phyloP scores from a whole-genome alignment of 2,888 invertebrate genomes.

The Sussaba pulchella region DNA sequence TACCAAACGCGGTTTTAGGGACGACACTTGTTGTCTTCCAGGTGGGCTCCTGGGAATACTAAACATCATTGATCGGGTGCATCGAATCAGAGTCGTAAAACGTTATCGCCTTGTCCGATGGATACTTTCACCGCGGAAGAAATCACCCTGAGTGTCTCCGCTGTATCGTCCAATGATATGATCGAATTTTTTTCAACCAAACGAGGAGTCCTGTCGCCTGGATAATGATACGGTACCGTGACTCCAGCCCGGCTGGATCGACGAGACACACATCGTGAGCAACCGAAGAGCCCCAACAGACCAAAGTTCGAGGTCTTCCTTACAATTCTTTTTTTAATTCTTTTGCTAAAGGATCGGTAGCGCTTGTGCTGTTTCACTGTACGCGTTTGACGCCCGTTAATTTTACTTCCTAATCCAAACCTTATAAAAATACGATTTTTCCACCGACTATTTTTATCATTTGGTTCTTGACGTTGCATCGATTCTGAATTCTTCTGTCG shows the following conservation, averaged over 20 bases:
- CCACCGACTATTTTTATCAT: slow-evolving; percentile 2
- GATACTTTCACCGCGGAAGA: slow-evolving; percentile 56
- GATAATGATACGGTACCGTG: slow-evolving; percentile 58
- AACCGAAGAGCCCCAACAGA: neutral
- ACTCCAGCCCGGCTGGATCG: slow-evolving; percentile 21
- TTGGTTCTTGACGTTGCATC: neutral
- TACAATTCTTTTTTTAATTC: neutral
- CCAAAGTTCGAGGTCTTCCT: neutral
- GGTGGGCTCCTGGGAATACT: too few relatives aligned
- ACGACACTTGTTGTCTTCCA: neutral
- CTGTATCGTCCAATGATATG: slow-evolving; percentile 1
- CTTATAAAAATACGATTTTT: neutral
- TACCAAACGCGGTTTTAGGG: neutral
- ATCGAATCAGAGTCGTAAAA: neutral
- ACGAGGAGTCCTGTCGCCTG: slow-evolving; percentile 62
- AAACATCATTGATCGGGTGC: neutral
- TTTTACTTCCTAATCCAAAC: slow-evolving; percentile 3
- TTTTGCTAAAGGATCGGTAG: neutral
- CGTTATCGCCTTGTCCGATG: slow-evolving; percentile 21
- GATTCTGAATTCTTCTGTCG: neutral
- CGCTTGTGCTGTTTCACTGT: neutral
- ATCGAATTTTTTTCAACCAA: slow-evolving; percentile 30
- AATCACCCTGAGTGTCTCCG: slow-evolving; percentile 58
- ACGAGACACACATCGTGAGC: neutral
- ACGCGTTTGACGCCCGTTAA: neutral